A percentile compares a stretch with the other conserved stretches of the same genome.
These are phyloP conservation scores for Aegypius monachus DNA, from an alignment of 2,113 vertebrate genomes.

Conservation along the genomic window DNA sequence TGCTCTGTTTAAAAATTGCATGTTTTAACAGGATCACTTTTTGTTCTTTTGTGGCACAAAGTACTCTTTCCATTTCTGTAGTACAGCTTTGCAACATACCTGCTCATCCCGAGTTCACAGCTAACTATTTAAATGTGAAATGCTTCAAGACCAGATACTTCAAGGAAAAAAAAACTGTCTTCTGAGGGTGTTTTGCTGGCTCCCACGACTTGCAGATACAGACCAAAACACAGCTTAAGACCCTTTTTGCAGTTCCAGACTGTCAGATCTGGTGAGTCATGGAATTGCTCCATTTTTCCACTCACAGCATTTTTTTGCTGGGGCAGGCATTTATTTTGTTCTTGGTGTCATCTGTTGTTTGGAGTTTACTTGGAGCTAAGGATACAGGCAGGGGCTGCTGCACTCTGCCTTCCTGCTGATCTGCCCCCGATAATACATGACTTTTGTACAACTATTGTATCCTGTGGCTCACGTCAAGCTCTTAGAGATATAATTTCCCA, in stretches of 20 bases:
- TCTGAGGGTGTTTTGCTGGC: neutral
- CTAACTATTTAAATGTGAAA: neutral
- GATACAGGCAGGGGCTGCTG: neutral
- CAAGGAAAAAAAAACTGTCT: neutral
- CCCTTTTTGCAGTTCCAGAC: neutral
- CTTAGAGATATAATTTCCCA: neutral
- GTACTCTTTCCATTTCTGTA: neutral
- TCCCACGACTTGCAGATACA: neutral
- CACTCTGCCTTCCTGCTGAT: neutral
- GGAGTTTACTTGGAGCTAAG: neutral
- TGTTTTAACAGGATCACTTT: neutral
- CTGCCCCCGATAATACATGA: neutral
- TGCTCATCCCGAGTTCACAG: neutral
- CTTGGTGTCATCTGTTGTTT: neutral
- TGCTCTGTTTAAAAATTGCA: neutral
- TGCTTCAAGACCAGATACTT: neutral
- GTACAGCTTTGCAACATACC: neutral
- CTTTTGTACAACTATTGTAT: neutral
- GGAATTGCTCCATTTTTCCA: neutral
- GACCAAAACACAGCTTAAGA: neutral
- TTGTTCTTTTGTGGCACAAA: neutral
- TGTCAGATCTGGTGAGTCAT: neutral
- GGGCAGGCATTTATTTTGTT: neutral
- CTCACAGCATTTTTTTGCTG: neutral
- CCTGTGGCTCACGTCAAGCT: neutral